phyloP scores from a whole-genome alignment of 2,888 invertebrate species.

The Morpho achilles region DNA sequence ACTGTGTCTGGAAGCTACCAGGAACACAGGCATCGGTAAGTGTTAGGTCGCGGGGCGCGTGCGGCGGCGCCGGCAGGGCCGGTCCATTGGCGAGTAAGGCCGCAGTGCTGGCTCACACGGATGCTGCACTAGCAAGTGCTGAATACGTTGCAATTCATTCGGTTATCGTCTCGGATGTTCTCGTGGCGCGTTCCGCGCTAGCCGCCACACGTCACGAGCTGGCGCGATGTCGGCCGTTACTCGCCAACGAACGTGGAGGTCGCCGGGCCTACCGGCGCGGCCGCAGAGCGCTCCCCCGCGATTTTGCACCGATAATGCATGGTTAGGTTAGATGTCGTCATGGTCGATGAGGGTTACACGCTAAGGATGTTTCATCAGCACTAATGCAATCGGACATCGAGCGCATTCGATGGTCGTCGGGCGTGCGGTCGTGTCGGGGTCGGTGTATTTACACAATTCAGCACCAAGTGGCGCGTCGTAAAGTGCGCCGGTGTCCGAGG shows the following conservation, averaged over 20 bases:
- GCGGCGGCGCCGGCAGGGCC: conserved; percentile 23
- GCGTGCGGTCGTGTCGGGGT: conserved; percentile 33
- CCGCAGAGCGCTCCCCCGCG: conserved; percentile 21
- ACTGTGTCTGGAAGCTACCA: conserved; percentile 90
- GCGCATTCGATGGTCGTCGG: conserved; percentile 31
- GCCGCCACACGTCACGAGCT: too few species aligned
- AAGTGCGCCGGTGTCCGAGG: conserved; percentile 42
- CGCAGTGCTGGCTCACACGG: conserved; percentile 16
- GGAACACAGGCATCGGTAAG: conserved; percentile 70
- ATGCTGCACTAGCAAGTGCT: conserved; percentile 20
- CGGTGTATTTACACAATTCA: conserved; percentile 42
- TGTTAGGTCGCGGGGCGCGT: conserved; percentile 28
- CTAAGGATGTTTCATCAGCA: conserved; percentile 25
- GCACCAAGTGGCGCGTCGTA: conserved; percentile 34
- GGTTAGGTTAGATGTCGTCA: conserved; percentile 28
- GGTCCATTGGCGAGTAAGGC: neutral
- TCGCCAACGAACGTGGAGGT: neutral
- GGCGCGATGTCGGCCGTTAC: too few species aligned
- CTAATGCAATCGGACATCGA: conserved; percentile 28
- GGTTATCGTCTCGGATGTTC: too few species aligned
- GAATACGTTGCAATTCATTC: too few species aligned
- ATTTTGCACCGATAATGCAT: conserved; percentile 21
- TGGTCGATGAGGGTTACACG: conserved; percentile 29
- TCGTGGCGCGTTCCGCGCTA: too few species aligned
- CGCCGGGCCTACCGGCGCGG: conserved; percentile 18